Percentiles rank a stretch among this genome's conserved stretches.
These are phyloP conservation scores for Myotis planiceps DNA, from an alignment of 2,797 vertebrate species.

Conservation along the genomic window DNA sequence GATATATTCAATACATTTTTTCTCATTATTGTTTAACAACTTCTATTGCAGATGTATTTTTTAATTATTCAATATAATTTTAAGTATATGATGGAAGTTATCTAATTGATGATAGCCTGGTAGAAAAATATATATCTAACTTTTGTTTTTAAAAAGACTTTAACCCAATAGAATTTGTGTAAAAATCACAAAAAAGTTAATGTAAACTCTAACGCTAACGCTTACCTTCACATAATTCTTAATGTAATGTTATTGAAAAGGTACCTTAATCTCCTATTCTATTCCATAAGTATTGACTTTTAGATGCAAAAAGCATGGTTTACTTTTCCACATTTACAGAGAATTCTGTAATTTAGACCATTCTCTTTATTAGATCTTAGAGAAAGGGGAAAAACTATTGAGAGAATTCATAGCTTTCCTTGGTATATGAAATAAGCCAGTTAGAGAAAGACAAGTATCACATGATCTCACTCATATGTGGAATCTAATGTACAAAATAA, in stretches of 20 bases:
- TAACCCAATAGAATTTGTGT: neutral
- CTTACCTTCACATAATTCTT: neutral
- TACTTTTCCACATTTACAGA: neutral
- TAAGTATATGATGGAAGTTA: conserved; percentile 44
- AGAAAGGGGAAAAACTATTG: neutral
- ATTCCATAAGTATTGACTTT: neutral
- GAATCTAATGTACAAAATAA: no score
- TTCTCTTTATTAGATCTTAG: neutral
- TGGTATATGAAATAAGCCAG: neutral
- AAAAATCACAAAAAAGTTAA: neutral
- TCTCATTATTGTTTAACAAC: neutral
- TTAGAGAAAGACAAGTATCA: no score
- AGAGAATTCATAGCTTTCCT: neutral
- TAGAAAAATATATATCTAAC: conserved; percentile 24
- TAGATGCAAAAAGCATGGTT: neutral
- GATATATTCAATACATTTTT: neutral
- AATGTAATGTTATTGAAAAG: neutral
- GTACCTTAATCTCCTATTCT: neutral
- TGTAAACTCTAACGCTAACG: neutral
- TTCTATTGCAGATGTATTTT: neutral
- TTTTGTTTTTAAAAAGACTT: neutral
- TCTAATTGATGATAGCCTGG: neutral
- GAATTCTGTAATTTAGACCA: neutral
- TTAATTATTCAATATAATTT: conserved; percentile 51
- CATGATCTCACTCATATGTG: no score